Conservation (phyloP, 2,797 vertebrate species). For the Allobates femoralis region DNA sequence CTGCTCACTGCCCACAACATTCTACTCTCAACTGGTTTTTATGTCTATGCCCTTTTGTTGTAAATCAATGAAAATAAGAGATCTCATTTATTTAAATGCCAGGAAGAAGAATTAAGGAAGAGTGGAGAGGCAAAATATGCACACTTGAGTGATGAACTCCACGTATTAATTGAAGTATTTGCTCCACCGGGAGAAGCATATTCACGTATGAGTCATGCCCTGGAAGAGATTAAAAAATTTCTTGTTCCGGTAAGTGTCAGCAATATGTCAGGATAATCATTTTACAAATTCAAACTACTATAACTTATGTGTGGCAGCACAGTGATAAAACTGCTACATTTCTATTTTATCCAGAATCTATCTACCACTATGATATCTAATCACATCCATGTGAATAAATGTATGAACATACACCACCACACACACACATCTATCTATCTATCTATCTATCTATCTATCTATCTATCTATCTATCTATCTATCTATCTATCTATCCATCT, state of each 20-base stretch:
- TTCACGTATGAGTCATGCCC: constrained; percentile 98
- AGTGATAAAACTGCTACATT: constrained; percentile 7
- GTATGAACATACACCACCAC: no score
- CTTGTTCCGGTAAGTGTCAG: constrained; percentile 93
- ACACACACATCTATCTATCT: no score
- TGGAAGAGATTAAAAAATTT: constrained; percentile 99
- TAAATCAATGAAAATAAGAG: constrained; percentile 69
- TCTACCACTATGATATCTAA: no score
- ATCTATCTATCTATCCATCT: no score
- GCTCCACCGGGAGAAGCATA: constrained; percentile 98
- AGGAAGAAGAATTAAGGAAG: constrained; percentile 98
- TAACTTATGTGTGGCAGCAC: constrained; percentile 18
- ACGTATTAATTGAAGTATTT: constrained; percentile 99
- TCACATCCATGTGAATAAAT: no score
- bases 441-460: no score
- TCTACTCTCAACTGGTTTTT: constrained; percentile 22
- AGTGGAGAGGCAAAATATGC: constrained; percentile 95
- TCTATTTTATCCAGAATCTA: not conserved
- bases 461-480: no score
- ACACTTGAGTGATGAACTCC: constrained; percentile 97
- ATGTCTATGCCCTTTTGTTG: constrained; percentile 36
- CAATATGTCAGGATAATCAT: constrained; percentile 28
- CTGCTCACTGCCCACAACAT: constrained; percentile 3
- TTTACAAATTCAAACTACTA: constrained; percentile 9
- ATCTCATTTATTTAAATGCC: constrained; percentile 70